Base-by-base conservation (phyloP, 2,888 invertebrate genomes). In the Seladonia tumulorum region DNA sequence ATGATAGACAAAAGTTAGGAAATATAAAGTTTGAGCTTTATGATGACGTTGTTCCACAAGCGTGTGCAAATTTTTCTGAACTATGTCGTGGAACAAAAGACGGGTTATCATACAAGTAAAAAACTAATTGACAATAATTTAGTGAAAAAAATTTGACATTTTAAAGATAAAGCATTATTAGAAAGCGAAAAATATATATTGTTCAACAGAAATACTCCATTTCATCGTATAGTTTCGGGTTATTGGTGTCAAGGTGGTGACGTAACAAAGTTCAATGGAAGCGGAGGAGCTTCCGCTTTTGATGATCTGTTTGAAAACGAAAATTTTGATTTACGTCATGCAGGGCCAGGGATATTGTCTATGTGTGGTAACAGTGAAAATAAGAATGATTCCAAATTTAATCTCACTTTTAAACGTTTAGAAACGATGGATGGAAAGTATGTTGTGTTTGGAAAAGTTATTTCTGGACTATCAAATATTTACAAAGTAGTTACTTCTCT, bases 161-260 rank as follows among this genome's bases (percentile, higher is more conserved):
- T 60, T 10, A 16, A 68, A 18, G 18, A 39, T 68, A n/a, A 39
- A 45, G 47, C 14, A 49, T 72, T 25, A 25, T n/a, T n/a, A 75
- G 22, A 14, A 25, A 42, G 12, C 14, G 47, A 45, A 81, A 68
- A 57, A 12, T 82, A 73, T 63, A 10, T 53, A 49, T 76, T 78
- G 49, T 18, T 57, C 57, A 5, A 70, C 57, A 94, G 94, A 71
- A 91, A 91, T 29, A 94, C 94, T 22, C 93, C 94, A 12, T 95
- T 96, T 96, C 97, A 96, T 89, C 96, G 96, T 79, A 95, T 96
- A 79, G 95, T 96, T 16, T 95, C 96, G 0, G 95, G 95, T 35
- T 95, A 96, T 81, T 96, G 96, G 94, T 96, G 96, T 90, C 95
- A 96, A 81, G 96, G 96, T 22, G 96, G 96, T 12, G 96, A 96